Evolutionary conservation across 2,888 invertebrate genomes (phyloP).

Genomic region (Ormyrus pomaceus): DNA sequence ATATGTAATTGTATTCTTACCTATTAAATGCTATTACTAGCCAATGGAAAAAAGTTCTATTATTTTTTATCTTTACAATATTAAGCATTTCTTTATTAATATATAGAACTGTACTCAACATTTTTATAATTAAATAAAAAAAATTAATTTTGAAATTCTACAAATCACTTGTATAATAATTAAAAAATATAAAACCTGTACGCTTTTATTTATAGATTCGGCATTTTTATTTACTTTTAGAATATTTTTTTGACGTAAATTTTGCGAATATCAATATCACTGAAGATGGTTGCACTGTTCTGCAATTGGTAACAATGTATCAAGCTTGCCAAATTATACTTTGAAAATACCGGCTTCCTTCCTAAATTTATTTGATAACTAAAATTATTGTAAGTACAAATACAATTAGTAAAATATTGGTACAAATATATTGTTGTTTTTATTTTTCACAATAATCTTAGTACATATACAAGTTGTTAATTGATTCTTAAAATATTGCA

Average conservation of each 20-base stretch:
- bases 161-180: not conserved
- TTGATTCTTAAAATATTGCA: too few relatives aligned
- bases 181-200: not conserved
- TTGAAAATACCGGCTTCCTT: too few relatives aligned
- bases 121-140: constrained; percentile 7
- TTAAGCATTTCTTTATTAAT: not conserved
- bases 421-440: too few relatives aligned
- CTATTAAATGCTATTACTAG: constrained; percentile 48
- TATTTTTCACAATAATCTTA: too few relatives aligned
- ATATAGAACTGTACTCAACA: constrained; percentile 22
- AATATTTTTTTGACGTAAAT: not conserved
- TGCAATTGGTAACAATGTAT: constrained; percentile 34
- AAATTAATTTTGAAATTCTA: not conserved
- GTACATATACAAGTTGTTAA: too few relatives aligned
- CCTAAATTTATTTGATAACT: too few relatives aligned
- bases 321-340: not conserved
- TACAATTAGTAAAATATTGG: too few relatives aligned
- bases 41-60: constrained; percentile 47
- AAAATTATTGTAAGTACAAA: too few relatives aligned
- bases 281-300: constrained; percentile 7
- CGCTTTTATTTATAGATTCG: not conserved
- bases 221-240: not conserved
- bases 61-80: constrained; percentile 3
- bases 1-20: constrained; percentile 25
- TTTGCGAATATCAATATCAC: constrained; percentile 4